Base-by-base conservation (phyloP, 2,113 vertebrate genomes). In the Mystacornis crossleyi region DNA sequence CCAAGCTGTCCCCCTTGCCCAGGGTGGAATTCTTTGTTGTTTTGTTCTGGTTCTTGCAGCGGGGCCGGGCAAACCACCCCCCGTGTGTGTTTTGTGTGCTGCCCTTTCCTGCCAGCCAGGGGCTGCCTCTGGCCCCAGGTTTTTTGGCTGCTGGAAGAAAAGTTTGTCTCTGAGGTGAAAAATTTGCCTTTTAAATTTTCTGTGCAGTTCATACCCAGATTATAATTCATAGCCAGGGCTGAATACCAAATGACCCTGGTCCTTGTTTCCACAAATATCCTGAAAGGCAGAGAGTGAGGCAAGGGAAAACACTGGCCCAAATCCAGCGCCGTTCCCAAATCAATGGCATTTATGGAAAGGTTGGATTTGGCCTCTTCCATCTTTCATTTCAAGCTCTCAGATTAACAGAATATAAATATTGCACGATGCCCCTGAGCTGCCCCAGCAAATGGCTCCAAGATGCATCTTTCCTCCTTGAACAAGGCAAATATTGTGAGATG, bases 181-280 rank as follows among this genome's bases (percentile, higher is more conserved):
- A 96, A 97, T 80, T 92, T 96, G 81, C 78, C 65, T 98, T 97
- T 96, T 65, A 95, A 95, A 90, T 96, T 86, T 86, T 93, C 93
- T 72, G 7, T 80, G 5, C 70, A 71, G 75, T 40, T 90, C 95
- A 47, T 81, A 89, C 86, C 86, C 71, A 47, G 92, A 95, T 96
- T 92, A 96, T 96, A 96, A 96, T 92, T 97, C 96, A 92, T 92
- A 89, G 60, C 57, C 88, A 64, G 86, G 93, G 86, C 92, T 95
- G 96, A 94, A 96, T 96, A 96, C 69, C 89, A 96, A 96, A 94
- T 93, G 72, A 94, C 65, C 90, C 93, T 23, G 67, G 80, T 95
- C 84, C 80, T 95, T 82, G 90, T 96, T 97, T 96, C 95, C 95
- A 95, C 93, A 90, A 96, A 96, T 90, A 89, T 51, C 95, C 93